phyloP scores from a whole-genome alignment of 2,888 invertebrate genomes.

The Scaeva pyrastri region DNA sequence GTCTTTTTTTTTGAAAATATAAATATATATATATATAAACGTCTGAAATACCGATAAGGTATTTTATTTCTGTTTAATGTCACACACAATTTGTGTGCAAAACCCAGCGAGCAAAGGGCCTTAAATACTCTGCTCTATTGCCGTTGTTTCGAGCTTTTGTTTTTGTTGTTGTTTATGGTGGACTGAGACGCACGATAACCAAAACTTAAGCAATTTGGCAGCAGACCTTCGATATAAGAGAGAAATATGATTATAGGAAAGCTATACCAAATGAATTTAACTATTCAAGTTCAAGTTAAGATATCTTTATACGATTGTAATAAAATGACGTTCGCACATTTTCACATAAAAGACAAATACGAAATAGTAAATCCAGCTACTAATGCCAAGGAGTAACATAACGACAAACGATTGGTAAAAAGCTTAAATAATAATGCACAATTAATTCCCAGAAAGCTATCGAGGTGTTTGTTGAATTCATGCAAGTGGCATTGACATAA shows the following conservation, averaged over 20 bases:
- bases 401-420: background rate
- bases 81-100: slow-evolving; percentile 20
- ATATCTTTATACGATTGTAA: background rate
- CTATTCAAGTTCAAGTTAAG: slow-evolving; percentile 17
- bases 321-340: slow-evolving; percentile 7
- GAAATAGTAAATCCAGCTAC: background rate
- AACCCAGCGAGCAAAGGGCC: background rate
- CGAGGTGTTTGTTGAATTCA: background rate
- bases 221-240: background rate
- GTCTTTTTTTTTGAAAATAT: background rate
- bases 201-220: slow-evolving; percentile 30
- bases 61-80: slow-evolving; percentile 37
- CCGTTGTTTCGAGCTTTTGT: background rate
- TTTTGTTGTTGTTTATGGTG: slow-evolving; percentile 13
- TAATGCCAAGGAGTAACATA: background rate
- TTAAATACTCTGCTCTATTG: background rate
- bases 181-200: slow-evolving; percentile 4
- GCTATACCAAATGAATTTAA: slow-evolving; percentile 6
- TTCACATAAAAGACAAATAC: background rate
- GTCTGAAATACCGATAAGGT: slow-evolving; percentile 27
- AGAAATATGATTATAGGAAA: slow-evolving; percentile 10
- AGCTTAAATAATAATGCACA: slow-evolving; percentile 11
- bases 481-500: background rate
- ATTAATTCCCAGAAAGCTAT: background rate
- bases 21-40: slow-evolving; percentile 24